Conservation (phyloP, 2,888 invertebrate genomes). For the Strigamia maritima region DNA sequence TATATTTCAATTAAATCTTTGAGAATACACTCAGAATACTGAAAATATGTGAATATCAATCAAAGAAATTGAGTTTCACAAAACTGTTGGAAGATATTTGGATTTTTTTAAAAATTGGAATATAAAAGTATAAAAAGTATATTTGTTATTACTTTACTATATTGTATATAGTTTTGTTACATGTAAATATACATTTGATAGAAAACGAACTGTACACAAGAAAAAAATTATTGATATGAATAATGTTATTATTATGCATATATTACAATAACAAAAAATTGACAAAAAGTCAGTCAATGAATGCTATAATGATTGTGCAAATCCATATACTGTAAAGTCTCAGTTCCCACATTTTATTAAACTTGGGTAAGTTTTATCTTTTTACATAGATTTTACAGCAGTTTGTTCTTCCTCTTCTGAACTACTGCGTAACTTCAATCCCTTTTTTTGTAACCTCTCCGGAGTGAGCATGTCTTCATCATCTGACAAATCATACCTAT, state of each 20-base stretch:
- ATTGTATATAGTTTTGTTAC: background rate
- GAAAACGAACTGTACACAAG: background rate
- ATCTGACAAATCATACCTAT: constrained; percentile 48
- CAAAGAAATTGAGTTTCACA: background rate
- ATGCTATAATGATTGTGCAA: no score
- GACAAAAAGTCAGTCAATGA: no score
- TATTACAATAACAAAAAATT: no score
- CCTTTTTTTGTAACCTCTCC: constrained; percentile 44
- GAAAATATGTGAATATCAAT: background rate
- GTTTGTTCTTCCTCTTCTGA: constrained; percentile 45
- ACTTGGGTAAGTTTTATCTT: background rate
- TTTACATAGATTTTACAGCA: background rate
- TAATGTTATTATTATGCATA: background rate
- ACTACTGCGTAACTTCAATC: constrained; percentile 43
- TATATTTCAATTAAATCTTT: background rate
- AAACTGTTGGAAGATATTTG: no score
- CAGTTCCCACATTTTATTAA: background rate
- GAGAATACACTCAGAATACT: background rate
- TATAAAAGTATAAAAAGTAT: no score
- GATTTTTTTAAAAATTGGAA: no score
- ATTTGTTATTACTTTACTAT: background rate
- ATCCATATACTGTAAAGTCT: background rate
- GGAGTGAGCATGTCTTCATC: constrained; percentile 47
- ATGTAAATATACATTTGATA: background rate
- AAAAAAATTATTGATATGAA: background rate